phyloP scores from a whole-genome alignment of 2,113 vertebrate species.

The Engystomops pustulosus region DNA sequence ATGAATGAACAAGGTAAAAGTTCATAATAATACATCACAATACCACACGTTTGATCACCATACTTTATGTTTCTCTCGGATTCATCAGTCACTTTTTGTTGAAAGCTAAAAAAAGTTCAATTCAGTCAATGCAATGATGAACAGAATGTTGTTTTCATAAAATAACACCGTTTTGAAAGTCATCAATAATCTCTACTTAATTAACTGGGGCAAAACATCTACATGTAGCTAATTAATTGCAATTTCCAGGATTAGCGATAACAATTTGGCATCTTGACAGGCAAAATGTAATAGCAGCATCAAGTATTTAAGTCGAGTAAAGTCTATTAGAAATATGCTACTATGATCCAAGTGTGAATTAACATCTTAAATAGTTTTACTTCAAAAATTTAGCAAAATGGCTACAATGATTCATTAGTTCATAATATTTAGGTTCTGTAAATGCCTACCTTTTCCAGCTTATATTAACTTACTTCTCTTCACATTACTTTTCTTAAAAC shows the following conservation, averaged over 20 bases:
- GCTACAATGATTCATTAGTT: background rate
- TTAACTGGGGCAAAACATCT: constrained; percentile 65
- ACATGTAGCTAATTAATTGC: constrained; percentile 68
- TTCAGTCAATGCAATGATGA: background rate
- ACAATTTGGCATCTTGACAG: constrained; percentile 68
- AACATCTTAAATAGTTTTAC: background rate
- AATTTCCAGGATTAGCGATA: constrained; percentile 68
- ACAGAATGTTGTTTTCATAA: constrained; percentile 21
- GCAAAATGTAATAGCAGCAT: constrained; percentile 59
- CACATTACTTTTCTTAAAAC: no score
- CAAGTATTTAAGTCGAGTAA: constrained; percentile 41
- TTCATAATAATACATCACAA: no score
- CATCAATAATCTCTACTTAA: constrained; percentile 55
- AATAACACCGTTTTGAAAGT: constrained; percentile 43
- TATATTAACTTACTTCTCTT: no score
- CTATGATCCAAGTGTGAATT: background rate
- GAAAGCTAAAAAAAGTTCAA: no score
- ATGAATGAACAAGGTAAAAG: no score
- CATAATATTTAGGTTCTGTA: no score
- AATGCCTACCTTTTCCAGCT: no score
- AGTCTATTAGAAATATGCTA: constrained; percentile 25
- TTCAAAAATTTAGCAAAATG: background rate
- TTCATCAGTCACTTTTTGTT: no score
- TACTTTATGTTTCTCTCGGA: no score
- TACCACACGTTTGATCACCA: no score